Evolutionary conservation across 2,888 invertebrate genomes (phyloP).

Genomic region (Drosophila cognata): DNA sequence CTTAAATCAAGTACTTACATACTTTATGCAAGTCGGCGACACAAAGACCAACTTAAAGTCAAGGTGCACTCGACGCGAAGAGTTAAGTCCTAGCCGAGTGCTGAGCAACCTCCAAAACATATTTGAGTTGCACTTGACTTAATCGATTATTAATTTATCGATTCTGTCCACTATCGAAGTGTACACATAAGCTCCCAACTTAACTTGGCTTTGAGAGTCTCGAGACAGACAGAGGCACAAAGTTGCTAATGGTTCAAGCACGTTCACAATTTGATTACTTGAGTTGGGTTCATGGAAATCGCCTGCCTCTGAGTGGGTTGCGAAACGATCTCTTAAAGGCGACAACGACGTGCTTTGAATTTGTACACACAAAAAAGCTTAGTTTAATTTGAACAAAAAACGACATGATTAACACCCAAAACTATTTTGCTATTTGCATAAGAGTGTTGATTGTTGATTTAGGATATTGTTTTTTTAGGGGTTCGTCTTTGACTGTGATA

Average conservation of each 20-base stretch:
- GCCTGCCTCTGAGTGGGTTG: slow-evolving; percentile 7
- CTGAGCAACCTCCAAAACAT: background rate
- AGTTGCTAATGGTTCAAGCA: slow-evolving; percentile 49
- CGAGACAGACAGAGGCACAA: background rate
- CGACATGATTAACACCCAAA: slow-evolving; percentile 21
- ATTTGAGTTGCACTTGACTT: slow-evolving; percentile 7
- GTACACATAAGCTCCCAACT: background rate
- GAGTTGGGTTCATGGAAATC: slow-evolving; percentile 41
- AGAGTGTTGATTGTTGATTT: background rate
- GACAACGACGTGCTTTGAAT: background rate
- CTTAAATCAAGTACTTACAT: slow-evolving; percentile 24
- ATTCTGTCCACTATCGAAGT: slow-evolving; percentile 10
- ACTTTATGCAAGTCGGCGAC: slow-evolving; percentile 17
- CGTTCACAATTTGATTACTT: slow-evolving; percentile 36
- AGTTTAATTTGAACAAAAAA: background rate
- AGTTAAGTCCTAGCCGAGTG: background rate
- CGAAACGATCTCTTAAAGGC: slow-evolving; percentile 16
- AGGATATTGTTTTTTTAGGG: slow-evolving; percentile 4
- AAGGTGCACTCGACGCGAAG: slow-evolving; percentile 40
- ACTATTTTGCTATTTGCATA: slow-evolving; percentile 4
- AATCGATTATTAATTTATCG: slow-evolving; percentile 22
- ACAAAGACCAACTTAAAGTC: slow-evolving; percentile 40
- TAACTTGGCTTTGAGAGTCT: slow-evolving; percentile 5
- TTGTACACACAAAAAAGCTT: slow-evolving; percentile 1
- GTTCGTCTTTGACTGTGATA: slow-evolving; percentile 19